Conservation (phyloP, 37 sponge, comb jelly and placozoan genomes). For the Sycon ciliatum region DNA sequence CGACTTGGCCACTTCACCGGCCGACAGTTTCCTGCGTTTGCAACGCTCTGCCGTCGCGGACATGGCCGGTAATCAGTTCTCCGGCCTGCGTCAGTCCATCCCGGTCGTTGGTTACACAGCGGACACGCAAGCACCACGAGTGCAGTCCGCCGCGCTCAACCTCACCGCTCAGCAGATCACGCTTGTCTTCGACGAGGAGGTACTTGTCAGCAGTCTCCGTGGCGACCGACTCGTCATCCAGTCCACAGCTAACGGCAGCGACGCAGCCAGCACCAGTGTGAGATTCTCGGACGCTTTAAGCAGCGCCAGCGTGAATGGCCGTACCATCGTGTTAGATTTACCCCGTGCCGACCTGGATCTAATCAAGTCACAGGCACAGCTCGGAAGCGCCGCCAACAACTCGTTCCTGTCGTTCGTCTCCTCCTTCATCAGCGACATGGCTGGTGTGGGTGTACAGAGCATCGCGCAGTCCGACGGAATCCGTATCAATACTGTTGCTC, state of each 20-base stretch:
- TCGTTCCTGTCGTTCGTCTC: constrained; percentile 57
- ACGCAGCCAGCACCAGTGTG: too few relatives aligned
- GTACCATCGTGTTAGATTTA: background rate
- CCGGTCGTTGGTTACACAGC: background rate
- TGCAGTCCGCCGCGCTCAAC: constrained; percentile 35
- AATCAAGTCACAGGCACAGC: constrained; percentile 39
- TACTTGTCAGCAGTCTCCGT: constrained; percentile 3
- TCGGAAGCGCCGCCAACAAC: too few relatives aligned
- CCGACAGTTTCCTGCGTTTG: background rate
- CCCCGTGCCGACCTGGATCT: constrained; percentile 52
- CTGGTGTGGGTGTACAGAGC: too few relatives aligned
- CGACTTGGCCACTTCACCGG: background rate
- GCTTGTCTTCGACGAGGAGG: constrained; percentile 67
- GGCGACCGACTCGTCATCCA: background rate
- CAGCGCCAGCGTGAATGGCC: constrained; percentile 2
- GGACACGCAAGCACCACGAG: background rate
- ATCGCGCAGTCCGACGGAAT: too few relatives aligned
- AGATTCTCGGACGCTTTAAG: too few relatives aligned
- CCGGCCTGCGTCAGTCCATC: background rate
- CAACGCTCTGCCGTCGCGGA: background rate
- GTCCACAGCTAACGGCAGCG: background rate
- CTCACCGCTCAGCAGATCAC: constrained; percentile 30
- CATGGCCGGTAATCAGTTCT: background rate
- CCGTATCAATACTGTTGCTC: too few relatives aligned
- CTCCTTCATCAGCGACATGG: constrained; percentile 54